phyloP scores from a whole-genome alignment of 2,888 invertebrate genomes.

The Lithodes maja region DNA sequence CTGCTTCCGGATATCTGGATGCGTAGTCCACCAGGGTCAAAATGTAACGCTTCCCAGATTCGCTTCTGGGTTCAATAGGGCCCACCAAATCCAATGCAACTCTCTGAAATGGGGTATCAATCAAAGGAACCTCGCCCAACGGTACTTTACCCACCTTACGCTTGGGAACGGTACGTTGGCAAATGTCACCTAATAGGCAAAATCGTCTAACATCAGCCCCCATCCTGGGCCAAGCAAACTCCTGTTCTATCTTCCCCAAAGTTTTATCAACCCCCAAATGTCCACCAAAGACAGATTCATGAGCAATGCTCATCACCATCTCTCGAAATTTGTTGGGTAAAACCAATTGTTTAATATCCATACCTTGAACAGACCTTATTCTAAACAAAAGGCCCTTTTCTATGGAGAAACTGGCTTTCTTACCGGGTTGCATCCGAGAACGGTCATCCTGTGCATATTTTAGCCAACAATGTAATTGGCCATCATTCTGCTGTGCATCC shows the following conservation, averaged over 20 bases:
- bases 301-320: neutral
- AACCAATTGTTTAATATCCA: neutral
- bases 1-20: constrained; percentile 3
- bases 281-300: neutral
- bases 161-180: neutral
- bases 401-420: neutral
- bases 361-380: neutral
- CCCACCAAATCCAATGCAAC: constrained; percentile 33
- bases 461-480: neutral
- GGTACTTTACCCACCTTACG: neutral
- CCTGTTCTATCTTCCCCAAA: neutral
- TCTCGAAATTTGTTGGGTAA: neutral
- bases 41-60: neutral
- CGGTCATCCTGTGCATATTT: neutral
- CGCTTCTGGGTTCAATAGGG: neutral
- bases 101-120: constrained; percentile 25
- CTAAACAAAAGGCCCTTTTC: neutral
- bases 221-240: neutral
- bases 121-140: neutral
- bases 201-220: neutral
- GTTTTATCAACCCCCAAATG: neutral
- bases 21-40: neutral
- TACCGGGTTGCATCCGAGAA: neutral
- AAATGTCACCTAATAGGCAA: constrained; percentile 25
- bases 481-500: neutral